phyloP scores from a whole-genome alignment of 1,140 invertebrate genomes.

The Oscheius sp. region DNA sequence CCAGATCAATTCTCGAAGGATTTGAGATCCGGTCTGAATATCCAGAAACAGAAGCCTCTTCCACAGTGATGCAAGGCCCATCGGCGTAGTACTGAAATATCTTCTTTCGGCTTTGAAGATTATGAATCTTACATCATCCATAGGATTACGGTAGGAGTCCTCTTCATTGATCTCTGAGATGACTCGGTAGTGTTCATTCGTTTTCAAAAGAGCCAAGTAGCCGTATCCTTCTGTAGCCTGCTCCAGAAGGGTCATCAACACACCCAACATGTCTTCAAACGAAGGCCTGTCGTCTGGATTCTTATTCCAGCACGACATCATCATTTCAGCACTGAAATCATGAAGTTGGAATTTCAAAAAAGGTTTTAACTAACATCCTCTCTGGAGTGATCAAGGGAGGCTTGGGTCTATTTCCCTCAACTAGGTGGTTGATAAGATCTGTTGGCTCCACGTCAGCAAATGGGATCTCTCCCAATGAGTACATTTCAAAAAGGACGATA shows the following conservation, averaged over 20 bases:
- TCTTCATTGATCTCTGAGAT: slow-evolving; percentile 6
- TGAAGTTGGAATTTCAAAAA: not conserved
- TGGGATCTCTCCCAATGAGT: slow-evolving; percentile 47
- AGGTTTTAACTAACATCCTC: slow-evolving; percentile 44
- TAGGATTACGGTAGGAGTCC: not conserved
- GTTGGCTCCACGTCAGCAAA: slow-evolving; percentile 43
- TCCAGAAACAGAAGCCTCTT: not conserved
- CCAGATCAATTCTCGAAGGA: not conserved
- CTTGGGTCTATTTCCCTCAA: slow-evolving; percentile 42
- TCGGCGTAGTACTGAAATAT: not conserved
- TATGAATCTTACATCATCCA: slow-evolving; percentile 4
- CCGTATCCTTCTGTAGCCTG: slow-evolving; percentile 65
- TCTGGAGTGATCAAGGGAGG: slow-evolving; percentile 43
- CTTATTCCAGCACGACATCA: slow-evolving; percentile 42
- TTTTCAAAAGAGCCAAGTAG: slow-evolving; percentile 58
- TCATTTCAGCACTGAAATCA: slow-evolving; percentile 43
- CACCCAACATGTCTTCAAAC: slow-evolving; percentile 39
- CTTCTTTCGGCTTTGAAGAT: not conserved
- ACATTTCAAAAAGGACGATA: slow-evolving; percentile 52
- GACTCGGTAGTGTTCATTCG: slow-evolving; percentile 23
- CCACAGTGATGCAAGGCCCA: too few species aligned
- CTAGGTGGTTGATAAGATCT: slow-evolving; percentile 43
- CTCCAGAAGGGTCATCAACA: slow-evolving; percentile 47
- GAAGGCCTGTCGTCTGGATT: slow-evolving; percentile 43
- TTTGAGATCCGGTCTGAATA: not conserved